Evolutionary conservation across 2,888 invertebrate genomes (phyloP), one percentile per base, ranked within the genome.

Genomic region (Morpho deidamia): DNA sequence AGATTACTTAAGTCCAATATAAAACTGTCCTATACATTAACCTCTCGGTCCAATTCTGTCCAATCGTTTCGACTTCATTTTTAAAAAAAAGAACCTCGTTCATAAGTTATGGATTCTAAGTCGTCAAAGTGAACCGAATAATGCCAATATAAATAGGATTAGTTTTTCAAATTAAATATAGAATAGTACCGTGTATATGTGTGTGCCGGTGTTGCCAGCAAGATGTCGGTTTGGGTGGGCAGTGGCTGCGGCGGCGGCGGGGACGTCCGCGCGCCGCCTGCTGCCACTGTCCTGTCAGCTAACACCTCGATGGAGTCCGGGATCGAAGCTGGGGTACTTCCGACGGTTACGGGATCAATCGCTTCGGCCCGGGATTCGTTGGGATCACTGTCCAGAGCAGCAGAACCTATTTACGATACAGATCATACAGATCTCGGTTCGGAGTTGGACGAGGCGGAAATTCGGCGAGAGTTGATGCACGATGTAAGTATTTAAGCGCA

Each of bases 361-460:
- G 76, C 91, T 63, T 88, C 91, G 51, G 82, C 91, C 56, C 68
- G 91, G 66, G 82, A 89, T 64, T 92, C 92, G 0, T 80, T 92
- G 66, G 92, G 91, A 44, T 92, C 92, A 9, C 73, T 92, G 56
- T 92, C 92, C 43, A 85, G 92, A 52, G 91, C 91, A 7, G 89
- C 85, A 2, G 94, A 93, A 69, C 92, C 92, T 38, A 79, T 91
- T 47, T 95, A 95, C 74, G 94, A 95, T 71, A 95, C 95, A 49
- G 95, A 95, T 76, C 95, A 95, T 70, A 95, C 95, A 12, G 95
- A 95, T 77, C 91, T 95, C 50, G 94, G 93, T 59, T 95, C 95
- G 48, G 95, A 96, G 72, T 83, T 92, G 63, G 95, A 96, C 78
- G 96, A 95, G 76, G 93, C 93, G 37, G 95, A 95, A 74, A 90